A percentile compares a stretch with the other conserved stretches of the same genome.
Evolutionary conservation across 1,140 invertebrate species (phyloP).

Genomic region (Catajapyx aquilonaris): DNA sequence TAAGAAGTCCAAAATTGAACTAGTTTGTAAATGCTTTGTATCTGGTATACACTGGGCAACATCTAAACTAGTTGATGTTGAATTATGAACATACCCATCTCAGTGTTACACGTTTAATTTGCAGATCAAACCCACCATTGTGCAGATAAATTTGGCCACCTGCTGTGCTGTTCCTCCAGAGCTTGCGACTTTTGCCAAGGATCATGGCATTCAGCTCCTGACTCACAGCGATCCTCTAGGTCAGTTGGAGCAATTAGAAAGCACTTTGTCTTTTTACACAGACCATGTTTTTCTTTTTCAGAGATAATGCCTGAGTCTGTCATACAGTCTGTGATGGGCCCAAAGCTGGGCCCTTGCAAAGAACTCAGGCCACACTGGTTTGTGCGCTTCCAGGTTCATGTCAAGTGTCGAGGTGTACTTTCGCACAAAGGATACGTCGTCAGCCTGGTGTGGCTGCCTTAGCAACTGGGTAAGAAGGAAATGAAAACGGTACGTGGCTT

Average conservation of each 20-base stretch:
- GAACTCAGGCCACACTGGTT: constrained; percentile 37
- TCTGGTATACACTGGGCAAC: too few species aligned
- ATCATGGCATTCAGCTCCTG: constrained; percentile 75
- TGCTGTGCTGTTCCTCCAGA: constrained; percentile 89
- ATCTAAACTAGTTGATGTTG: too few species aligned
- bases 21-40: too few species aligned
- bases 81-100: too few species aligned
- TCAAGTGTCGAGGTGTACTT: constrained; percentile 74
- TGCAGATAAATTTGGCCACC: constrained; percentile 85
- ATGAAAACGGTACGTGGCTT: too few species aligned
- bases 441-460: constrained; percentile 7
- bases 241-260: constrained; percentile 18
- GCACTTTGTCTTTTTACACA: constrained; percentile 4
- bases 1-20: too few species aligned
- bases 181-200: constrained; percentile 69
- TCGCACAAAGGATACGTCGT: constrained; percentile 63
- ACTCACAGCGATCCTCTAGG: constrained; percentile 87
- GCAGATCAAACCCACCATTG: constrained; percentile 64
- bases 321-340: constrained; percentile 19
- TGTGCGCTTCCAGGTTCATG: constrained; percentile 60
- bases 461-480: too few species aligned
- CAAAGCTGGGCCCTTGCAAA: constrained; percentile 13
- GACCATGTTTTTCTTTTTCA: constrained; percentile 19
- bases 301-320: constrained; percentile 34
- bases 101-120: too few species aligned